Base-by-base conservation (phyloP, 2,113 vertebrate genomes). In the Hucho hucho region DNA sequence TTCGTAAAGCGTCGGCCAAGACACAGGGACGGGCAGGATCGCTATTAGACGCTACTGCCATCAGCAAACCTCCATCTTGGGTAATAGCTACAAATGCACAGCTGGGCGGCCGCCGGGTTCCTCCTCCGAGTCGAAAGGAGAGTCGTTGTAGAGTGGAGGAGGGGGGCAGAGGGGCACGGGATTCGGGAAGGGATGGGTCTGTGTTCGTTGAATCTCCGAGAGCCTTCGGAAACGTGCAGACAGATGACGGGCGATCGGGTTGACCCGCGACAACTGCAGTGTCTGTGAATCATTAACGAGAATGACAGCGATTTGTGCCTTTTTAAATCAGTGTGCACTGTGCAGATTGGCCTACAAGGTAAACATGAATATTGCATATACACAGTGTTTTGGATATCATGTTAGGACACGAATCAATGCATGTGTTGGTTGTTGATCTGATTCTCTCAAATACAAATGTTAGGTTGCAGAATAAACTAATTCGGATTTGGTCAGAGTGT, bases 21-120 rank as follows among this genome's bases (percentile, higher is more conserved):
- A 87, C 91, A 88, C 85, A 58, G 79, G 82, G 86, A 78, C 84
- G 83, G 83, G 43, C 82, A 49, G 61, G 53, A 78, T 22, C 82
- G 73, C 81, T 70, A 76, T 76, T 61, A 79, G 77, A 75, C 75
- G 84, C 74, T 87, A 89, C 70, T 79, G 88, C 90, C 92, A 91
- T 90, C 86, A 87, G 91, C 87, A 77, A 74, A 87, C 89, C 91
- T 93, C 93, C 93, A 94, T 94, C 87, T 92, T 93, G 80, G 86
- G 90, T 82, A 89, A 84, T 85, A 12, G 7, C 37, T 43, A 84
- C 86, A 90, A 89, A 81, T 84, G 81, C 86, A 85, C 82, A 83
- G 82, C 90, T 82, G 49, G 82, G 85, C n/a, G 82, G 81, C 92
- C 90, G 92, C 90, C 91, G 91, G 91, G 90, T 92, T 90, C 92